phyloP scores from a whole-genome alignment of 1,140 invertebrate genomes.

The Plutomurus gul region DNA sequence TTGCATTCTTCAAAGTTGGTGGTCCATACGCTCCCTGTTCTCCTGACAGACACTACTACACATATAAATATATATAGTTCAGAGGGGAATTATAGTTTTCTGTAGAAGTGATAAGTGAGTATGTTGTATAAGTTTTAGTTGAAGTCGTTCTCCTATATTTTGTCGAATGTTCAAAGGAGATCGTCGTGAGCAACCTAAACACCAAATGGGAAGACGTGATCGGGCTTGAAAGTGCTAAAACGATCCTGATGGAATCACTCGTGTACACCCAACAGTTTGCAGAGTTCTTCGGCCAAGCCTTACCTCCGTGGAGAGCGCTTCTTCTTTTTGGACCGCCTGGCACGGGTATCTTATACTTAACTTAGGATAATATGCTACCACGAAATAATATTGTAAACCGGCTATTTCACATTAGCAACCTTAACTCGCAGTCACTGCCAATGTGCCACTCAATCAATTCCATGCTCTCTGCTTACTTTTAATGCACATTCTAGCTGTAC shows the following conservation, averaged over 20 bases:
- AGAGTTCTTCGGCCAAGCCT: conserved; percentile 75
- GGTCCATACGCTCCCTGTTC: no score
- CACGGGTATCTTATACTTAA: conserved; percentile 56
- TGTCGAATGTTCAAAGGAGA: conserved; percentile 62
- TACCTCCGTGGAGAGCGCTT: conserved; percentile 82
- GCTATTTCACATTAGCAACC: no score
- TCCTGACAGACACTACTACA: not conserved
- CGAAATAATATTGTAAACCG: not conserved
- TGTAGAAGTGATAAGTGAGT: not conserved
- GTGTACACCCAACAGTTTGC: conserved; percentile 85
- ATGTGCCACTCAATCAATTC: no score
- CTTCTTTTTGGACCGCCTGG: conserved; percentile 86
- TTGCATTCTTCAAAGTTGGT: no score
- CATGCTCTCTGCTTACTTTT: no score
- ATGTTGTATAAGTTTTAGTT: not conserved
- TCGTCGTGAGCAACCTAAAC: conserved; percentile 66
- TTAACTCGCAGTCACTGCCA: no score
- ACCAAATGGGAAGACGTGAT: conserved; percentile 70
- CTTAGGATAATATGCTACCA: not conserved
- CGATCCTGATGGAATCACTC: conserved; percentile 83
- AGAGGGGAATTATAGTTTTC: not conserved
- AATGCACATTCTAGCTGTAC: no score
- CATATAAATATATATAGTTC: not conserved
- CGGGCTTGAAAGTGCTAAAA: conserved; percentile 79
- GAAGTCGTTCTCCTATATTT: not conserved